Conservation (phyloP, 2,888 invertebrate species). For the Himalopsyche tibetana region DNA sequence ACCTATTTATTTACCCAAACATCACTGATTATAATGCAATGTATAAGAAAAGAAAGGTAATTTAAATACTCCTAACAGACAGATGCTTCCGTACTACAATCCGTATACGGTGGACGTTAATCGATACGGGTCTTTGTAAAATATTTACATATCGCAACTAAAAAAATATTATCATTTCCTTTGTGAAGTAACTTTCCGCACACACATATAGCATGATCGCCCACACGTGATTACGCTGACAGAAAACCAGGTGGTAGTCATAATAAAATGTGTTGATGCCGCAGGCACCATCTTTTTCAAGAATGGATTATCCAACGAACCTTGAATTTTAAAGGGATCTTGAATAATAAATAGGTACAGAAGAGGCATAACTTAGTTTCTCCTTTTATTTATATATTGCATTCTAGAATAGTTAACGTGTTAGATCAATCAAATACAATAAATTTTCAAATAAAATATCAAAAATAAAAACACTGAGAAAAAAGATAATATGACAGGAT, state of each 20-base stretch:
- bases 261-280: slow-evolving; percentile 3
- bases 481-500: too few species aligned
- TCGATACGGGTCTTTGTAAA: too few species aligned
- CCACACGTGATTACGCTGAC: slow-evolving; percentile 6
- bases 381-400: not conserved
- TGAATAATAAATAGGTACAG: not conserved
- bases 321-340: slow-evolving; percentile 14
- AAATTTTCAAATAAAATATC: not conserved
- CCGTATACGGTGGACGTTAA: too few species aligned
- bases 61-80: too few species aligned
- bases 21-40: too few species aligned
- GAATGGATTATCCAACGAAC: slow-evolving; percentile 21
- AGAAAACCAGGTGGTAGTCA: slow-evolving; percentile 36
- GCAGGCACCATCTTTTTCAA: slow-evolving; percentile 11
- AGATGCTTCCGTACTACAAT: too few species aligned
- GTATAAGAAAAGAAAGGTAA: too few species aligned
- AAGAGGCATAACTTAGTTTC: too few species aligned
- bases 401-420: not conserved
- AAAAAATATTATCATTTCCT: not conserved
- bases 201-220: not conserved
- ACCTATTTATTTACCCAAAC: too few species aligned
- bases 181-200: not conserved
- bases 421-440: not conserved
- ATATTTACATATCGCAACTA: too few species aligned
- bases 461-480: too few species aligned